These are phyloP conservation scores for Plotosus lineatus DNA, from an alignment of 2,113 vertebrate species.

Conservation along the genomic window DNA sequence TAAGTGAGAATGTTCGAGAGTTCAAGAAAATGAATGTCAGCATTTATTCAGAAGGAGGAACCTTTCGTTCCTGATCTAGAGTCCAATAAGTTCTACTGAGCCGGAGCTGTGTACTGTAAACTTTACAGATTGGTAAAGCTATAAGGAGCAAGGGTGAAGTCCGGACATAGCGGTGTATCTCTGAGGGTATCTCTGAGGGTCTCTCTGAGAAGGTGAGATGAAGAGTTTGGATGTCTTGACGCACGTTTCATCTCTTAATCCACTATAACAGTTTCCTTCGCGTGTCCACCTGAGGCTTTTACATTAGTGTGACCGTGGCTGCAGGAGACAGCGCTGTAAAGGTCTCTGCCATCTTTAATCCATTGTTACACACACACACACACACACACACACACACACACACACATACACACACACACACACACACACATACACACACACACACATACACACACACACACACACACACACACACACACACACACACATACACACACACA, in stretches of 20 bases:
- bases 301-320: constrained; percentile 20
- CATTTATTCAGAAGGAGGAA: too few species aligned
- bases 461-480: constrained; percentile 11
- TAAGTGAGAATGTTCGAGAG: too few species aligned
- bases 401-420: constrained; percentile 11
- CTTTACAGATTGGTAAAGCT: background rate
- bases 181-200: background rate
- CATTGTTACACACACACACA: constrained; percentile 17
- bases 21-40: too few species aligned
- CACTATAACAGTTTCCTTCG: constrained; percentile 3
- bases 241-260: constrained; percentile 18
- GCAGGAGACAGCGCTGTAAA: constrained; percentile 16
- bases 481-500: constrained; percentile 6
- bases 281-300: background rate
- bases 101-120: background rate
- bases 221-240: background rate
- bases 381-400: background rate
- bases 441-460: constrained; percentile 1
- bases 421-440: constrained; percentile 6
- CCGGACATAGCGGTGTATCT: background rate
- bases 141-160: background rate
- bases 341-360: constrained; percentile 33
- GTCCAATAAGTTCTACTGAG: background rate
- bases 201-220: background rate
- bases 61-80: background rate